Conservation (phyloP, 2,888 invertebrate genomes). For the Pristionchus japonicus region DNA sequence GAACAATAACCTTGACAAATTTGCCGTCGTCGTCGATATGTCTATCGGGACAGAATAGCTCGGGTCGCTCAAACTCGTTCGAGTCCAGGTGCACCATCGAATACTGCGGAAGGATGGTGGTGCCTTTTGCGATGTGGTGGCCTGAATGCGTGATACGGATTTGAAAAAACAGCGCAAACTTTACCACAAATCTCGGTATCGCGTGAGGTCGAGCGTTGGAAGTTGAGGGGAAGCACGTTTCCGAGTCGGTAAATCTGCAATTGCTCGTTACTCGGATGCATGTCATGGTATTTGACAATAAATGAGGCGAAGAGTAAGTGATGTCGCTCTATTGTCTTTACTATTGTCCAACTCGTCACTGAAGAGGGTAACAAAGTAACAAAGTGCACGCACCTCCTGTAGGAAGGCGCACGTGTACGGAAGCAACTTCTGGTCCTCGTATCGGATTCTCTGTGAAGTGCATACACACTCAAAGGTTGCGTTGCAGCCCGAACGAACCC, state of each 20-base stretch:
- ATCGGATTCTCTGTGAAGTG: not conserved
- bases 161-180: too few relatives aligned
- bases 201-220: not conserved
- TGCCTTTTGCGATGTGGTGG: not conserved
- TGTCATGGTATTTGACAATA: too few relatives aligned
- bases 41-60: slow-evolving; percentile 10
- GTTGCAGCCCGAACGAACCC: too few relatives aligned
- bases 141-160: too few relatives aligned
- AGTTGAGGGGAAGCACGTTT: not conserved
- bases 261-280: too few relatives aligned
- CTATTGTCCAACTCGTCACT: too few relatives aligned
- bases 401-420: not conserved
- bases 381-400: not conserved
- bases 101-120: not conserved
- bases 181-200: not conserved
- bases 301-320: too few relatives aligned
- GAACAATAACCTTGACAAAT: not conserved
- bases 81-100: not conserved
- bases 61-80: not conserved
- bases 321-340: too few relatives aligned
- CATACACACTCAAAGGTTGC: too few relatives aligned
- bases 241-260: not conserved
- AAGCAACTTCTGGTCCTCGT: not conserved
- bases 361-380: too few relatives aligned
- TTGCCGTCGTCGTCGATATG: not conserved